These are phyloP conservation scores for Ophion costatus DNA, from an alignment of 2,888 invertebrate species.

Conservation along the genomic window DNA sequence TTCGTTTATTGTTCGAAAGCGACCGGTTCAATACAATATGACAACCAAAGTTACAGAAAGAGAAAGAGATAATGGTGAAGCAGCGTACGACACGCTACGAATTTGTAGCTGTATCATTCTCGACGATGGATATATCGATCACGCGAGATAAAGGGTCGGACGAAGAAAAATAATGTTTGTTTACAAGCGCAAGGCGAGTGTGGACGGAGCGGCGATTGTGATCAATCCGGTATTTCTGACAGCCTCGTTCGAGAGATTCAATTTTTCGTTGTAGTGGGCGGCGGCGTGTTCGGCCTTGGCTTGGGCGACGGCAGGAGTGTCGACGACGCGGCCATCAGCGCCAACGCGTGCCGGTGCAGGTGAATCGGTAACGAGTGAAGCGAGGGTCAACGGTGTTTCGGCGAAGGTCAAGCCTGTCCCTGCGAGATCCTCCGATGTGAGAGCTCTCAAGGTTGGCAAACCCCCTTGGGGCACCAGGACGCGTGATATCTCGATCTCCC, in stretches of 20 bases:
- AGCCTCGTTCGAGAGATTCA: constrained; percentile 67
- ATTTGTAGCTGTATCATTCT: constrained; percentile 2
- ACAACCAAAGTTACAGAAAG: constrained; percentile 8
- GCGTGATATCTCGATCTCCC: constrained; percentile 57
- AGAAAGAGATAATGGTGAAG: neutral
- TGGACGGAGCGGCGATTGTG: constrained; percentile 38
- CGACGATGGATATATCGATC: constrained; percentile 11
- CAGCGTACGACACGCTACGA: neutral
- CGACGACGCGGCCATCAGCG: constrained; percentile 75
- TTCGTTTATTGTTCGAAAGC: constrained; percentile 25
- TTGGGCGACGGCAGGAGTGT: constrained; percentile 75
- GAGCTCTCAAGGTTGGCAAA: constrained; percentile 24
- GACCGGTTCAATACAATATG: constrained; percentile 1
- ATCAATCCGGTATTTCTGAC: constrained; percentile 60
- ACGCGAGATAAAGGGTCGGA: constrained; percentile 10
- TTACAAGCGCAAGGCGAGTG: constrained; percentile 54
- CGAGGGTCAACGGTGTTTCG: constrained; percentile 39
- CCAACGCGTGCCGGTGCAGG: constrained; percentile 72
- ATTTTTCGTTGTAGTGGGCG: constrained; percentile 76
- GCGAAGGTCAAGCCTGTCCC: constrained; percentile 29
- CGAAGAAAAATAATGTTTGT: constrained; percentile 18
- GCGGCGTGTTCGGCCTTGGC: constrained; percentile 78
- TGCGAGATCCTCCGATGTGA: constrained; percentile 43
- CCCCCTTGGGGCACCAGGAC: constrained; percentile 44
- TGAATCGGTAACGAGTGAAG: constrained; percentile 44